A percentile compares a stretch with the other conserved stretches of the same genome.
Conservation (phyloP, 2,888 invertebrate genomes). For the Zaprionus lineosus region DNA sequence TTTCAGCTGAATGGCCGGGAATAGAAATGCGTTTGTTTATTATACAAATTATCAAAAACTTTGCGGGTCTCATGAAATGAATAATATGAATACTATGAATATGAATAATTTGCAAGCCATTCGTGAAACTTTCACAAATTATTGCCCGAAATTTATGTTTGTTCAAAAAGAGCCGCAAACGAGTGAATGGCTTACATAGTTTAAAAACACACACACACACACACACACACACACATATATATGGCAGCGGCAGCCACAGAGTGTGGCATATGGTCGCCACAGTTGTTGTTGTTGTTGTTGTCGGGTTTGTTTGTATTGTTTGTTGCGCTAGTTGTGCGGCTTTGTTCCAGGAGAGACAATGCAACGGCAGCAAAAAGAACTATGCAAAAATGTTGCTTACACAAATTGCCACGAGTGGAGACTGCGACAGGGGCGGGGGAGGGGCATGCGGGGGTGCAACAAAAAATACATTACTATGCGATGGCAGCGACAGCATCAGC, state of each 20-base stretch:
- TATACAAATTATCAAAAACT: conserved; percentile 50
- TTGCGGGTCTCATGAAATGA: conserved; percentile 20
- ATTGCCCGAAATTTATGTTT: conserved; percentile 49
- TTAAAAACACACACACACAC: conserved; percentile 14
- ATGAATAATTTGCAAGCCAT: conserved; percentile 50
- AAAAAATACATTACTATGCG: conserved; percentile 61
- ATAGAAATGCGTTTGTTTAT: too few species aligned
- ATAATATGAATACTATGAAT: conserved; percentile 32
- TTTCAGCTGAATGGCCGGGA: conserved; percentile 46
- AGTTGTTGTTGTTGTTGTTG: conserved; percentile 23
- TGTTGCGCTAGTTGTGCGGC: conserved; percentile 72
- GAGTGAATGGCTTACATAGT: conserved; percentile 37
- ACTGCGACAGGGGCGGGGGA: too few species aligned
- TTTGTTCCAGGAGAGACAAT: conserved; percentile 68
- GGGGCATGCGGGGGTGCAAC: background rate
- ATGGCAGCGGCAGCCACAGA: too few species aligned
- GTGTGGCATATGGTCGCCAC: conserved; percentile 44
- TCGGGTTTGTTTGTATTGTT: conserved; percentile 48
- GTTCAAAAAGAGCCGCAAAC: conserved; percentile 20
- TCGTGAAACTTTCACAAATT: conserved; percentile 42
- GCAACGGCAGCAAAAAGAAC: conserved; percentile 35
- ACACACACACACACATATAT: conserved; percentile 6
- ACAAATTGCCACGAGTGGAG: conserved; percentile 41
- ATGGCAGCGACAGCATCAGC: conserved; percentile 45
- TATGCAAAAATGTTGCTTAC: conserved; percentile 48